These are phyloP conservation scores for Cyrtorhinus lividipennis DNA, from an alignment of 1,140 invertebrate genomes.

Conservation along the genomic window DNA sequence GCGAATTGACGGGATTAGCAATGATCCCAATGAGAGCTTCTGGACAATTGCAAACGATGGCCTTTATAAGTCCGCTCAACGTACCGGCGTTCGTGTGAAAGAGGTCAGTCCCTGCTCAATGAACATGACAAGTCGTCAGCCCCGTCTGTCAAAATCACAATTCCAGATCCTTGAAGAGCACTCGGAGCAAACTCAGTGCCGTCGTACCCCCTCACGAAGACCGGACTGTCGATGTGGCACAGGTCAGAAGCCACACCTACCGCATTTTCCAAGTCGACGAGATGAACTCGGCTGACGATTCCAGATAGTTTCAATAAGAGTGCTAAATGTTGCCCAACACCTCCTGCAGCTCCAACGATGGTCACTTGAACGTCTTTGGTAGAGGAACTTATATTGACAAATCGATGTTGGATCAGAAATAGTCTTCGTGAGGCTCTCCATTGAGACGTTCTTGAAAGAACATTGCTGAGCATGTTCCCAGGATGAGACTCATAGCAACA, in stretches of 20 bases:
- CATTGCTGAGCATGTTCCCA: too few relatives aligned
- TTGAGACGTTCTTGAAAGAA: too few relatives aligned
- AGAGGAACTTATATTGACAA: too few relatives aligned
- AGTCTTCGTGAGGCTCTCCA: too few relatives aligned
- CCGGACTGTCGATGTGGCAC: slow-evolving; percentile 85
- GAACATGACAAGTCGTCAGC: slow-evolving; percentile 93
- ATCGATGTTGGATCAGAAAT: too few relatives aligned
- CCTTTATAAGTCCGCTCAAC: slow-evolving; percentile 72
- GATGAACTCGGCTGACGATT: slow-evolving; percentile 60
- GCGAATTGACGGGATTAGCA: slow-evolving; percentile 95
- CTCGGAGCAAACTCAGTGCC: slow-evolving; percentile 51
- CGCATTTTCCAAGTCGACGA: slow-evolving; percentile 95
- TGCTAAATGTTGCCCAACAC: slow-evolving; percentile 94
- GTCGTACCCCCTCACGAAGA: slow-evolving; percentile 67
- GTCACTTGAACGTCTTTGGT: too few relatives aligned
- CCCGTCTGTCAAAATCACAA: slow-evolving; percentile 94
- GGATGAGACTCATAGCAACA: too few relatives aligned
- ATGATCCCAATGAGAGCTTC: slow-evolving; percentile 92
- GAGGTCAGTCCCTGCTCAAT: slow-evolving; percentile 92
- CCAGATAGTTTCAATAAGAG: slow-evolving; percentile 87
- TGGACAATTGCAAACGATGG: slow-evolving; percentile 69
- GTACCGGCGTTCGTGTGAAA: slow-evolving; percentile 99
- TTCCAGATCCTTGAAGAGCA: slow-evolving; percentile 50
- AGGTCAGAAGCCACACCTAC: slow-evolving; percentile 95
- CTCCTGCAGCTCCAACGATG: slow-evolving; percentile 89